Conservation (phyloP, 2,797 vertebrate genomes). For the Champsocephalus esox region DNA sequence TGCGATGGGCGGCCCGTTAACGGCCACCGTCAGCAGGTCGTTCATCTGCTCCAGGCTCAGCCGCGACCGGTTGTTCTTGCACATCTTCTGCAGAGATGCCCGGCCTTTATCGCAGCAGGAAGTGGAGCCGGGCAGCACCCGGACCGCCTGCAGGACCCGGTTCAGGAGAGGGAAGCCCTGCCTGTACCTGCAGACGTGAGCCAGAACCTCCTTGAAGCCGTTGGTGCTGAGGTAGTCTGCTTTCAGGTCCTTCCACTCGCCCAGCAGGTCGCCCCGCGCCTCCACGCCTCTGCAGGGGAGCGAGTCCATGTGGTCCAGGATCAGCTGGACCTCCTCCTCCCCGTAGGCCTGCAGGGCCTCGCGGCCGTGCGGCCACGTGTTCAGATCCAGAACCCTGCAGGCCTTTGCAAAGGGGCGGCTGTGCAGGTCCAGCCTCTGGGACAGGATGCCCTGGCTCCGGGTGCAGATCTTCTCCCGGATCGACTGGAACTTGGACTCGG, state of each 20-base stretch:
- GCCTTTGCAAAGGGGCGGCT: slow-evolving; percentile 92
- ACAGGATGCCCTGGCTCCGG: slow-evolving; percentile 92
- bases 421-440: slow-evolving; percentile 91
- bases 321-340: slow-evolving; percentile 92
- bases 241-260: slow-evolving; percentile 97
- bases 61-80: slow-evolving; percentile 91
- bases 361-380: slow-evolving; percentile 89
- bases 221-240: slow-evolving; percentile 93
- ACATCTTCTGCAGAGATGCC: slow-evolving; percentile 89
- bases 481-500: slow-evolving; percentile 97
- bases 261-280: slow-evolving; percentile 85
- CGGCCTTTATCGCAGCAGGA: slow-evolving; percentile 94
- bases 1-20: slow-evolving; percentile 91
- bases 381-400: slow-evolving; percentile 92
- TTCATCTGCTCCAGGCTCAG: slow-evolving; percentile 94
- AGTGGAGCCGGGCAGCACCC: slow-evolving; percentile 92
- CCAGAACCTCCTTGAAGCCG: slow-evolving; percentile 92
- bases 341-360: slow-evolving; percentile 92
- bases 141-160: slow-evolving; percentile 90
- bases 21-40: slow-evolving; percentile 90
- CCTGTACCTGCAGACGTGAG: slow-evolving; percentile 93
- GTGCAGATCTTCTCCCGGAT: slow-evolving; percentile 98
- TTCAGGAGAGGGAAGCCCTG: slow-evolving; percentile 93
- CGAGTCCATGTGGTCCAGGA: slow-evolving; percentile 90
- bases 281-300: slow-evolving; percentile 87